These are phyloP conservation scores for Meandrusa payeni DNA, from an alignment of 2,888 invertebrate species.

Conservation along the genomic window DNA sequence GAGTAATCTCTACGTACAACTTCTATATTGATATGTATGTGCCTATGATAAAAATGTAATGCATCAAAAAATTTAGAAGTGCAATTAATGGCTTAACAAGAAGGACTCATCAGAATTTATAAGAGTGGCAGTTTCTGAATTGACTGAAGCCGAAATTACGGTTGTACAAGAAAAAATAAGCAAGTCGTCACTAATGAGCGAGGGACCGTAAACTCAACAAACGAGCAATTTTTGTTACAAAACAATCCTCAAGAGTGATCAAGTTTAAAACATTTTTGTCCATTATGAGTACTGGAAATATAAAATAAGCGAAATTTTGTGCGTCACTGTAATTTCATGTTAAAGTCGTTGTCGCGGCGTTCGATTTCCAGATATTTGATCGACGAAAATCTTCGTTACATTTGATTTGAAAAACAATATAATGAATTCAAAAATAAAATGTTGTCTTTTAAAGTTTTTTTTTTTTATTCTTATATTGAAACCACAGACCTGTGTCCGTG, in stretches of 20 bases:
- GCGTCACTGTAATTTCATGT: too few relatives aligned
- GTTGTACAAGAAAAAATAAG: constrained; percentile 11
- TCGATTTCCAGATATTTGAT: too few relatives aligned
- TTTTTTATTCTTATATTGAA: too few relatives aligned
- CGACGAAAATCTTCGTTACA: too few relatives aligned
- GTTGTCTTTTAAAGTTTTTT: too few relatives aligned
- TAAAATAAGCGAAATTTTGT: background rate
- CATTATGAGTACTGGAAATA: constrained; percentile 13
- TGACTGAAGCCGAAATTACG: constrained; percentile 16
- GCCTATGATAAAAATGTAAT: too few relatives aligned
- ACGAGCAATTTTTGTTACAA: constrained; percentile 24
- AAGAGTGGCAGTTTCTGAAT: constrained; percentile 11
- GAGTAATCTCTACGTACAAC: too few relatives aligned
- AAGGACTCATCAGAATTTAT: constrained; percentile 1
- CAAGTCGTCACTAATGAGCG: constrained; percentile 21
- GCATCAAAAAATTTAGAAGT: constrained; percentile 6
- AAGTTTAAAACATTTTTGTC: constrained; percentile 16
- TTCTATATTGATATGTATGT: too few relatives aligned
- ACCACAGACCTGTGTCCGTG: too few relatives aligned
- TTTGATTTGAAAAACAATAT: too few relatives aligned
- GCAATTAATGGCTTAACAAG: constrained; percentile 7
- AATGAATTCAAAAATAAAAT: too few relatives aligned
- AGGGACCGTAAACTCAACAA: constrained; percentile 19
- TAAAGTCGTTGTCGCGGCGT: too few relatives aligned
- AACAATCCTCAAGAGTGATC: constrained; percentile 24